phyloP scores from a whole-genome alignment of 2,113 vertebrate species.

The Conger conger region DNA sequence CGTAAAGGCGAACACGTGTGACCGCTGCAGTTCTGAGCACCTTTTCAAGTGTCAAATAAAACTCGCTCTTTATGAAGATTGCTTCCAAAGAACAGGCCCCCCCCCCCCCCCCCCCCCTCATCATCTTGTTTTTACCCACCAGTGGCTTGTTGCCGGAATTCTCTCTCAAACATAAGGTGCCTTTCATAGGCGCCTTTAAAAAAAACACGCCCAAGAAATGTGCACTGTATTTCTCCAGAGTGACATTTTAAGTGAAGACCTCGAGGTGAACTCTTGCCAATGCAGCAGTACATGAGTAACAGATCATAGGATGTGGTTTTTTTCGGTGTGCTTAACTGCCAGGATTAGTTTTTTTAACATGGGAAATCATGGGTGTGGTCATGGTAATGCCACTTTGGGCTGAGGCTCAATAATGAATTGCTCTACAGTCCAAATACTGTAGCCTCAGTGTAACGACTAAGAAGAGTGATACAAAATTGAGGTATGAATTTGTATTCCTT shows the following conservation, averaged over 20 bases:
- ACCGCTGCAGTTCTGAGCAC: not conserved
- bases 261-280: not conserved
- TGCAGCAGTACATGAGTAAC: not conserved
- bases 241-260: not conserved
- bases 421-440: too few species aligned
- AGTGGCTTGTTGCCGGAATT: not conserved
- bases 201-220: not conserved
- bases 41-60: constrained; percentile 22
- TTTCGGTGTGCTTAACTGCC: not conserved
- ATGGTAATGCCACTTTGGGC: too few species aligned
- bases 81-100: not conserved
- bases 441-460: not conserved
- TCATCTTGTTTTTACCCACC: not conserved
- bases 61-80: constrained; percentile 3
- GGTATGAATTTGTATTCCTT: not conserved
- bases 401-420: too few species aligned
- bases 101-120: not conserved
- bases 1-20: constrained; percentile 20
- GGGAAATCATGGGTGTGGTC: too few species aligned
- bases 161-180: not conserved
- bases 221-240: not conserved
- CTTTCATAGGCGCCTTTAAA: not conserved
- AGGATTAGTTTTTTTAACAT: not conserved
- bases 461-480: not conserved
- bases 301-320: not conserved